A percentile compares a stretch with the other conserved stretches of the same genome.
Evolutionary conservation across 1,140 invertebrate species (phyloP).

Genomic region (Zelostemma sp.): DNA sequence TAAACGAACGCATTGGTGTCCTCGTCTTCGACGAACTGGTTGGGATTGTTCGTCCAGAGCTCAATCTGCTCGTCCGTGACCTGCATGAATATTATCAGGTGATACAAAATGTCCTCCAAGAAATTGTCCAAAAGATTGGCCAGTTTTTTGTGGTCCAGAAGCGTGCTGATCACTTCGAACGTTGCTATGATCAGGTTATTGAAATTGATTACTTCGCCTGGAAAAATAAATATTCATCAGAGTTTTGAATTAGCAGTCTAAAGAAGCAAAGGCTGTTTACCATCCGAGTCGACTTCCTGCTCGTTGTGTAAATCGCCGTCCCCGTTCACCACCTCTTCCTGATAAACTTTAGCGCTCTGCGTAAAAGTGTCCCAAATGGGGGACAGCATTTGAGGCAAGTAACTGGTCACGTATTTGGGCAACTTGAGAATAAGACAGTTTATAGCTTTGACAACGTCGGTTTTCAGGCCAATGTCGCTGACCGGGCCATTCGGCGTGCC

Average conservation of each 20-base stretch:
- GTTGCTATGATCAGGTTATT: conserved; percentile 82
- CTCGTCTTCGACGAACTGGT: conserved; percentile 85
- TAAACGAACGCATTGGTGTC: conserved; percentile 79
- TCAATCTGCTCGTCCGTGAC: conserved; percentile 83
- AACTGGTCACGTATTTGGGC: conserved; percentile 77
- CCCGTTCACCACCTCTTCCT: conserved; percentile 74
- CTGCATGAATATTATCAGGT: conserved; percentile 83
- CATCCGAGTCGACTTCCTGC: conserved; percentile 71
- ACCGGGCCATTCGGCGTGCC: conserved; percentile 72
- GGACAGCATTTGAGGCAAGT: conserved; percentile 76
- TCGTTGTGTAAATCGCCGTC: conserved; percentile 68
- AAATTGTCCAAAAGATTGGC: conserved; percentile 76
- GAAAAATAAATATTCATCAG: conserved; percentile 25
- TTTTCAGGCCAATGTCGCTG: conserved; percentile 79
- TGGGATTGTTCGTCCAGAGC: conserved; percentile 79
- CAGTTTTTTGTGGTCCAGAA: conserved; percentile 76
- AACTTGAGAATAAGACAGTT: conserved; percentile 76
- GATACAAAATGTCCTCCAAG: conserved; percentile 80
- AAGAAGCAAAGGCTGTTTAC: conserved; percentile 44
- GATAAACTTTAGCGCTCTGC: conserved; percentile 77
- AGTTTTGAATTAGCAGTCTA: not conserved
- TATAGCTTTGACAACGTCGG: conserved; percentile 80
- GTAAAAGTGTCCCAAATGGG: conserved; percentile 81
- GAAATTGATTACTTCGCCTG: conserved; percentile 80
- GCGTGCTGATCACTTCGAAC: conserved; percentile 80